phyloP scores from a whole-genome alignment of 2,888 invertebrate species.

The Erebia ligea region DNA sequence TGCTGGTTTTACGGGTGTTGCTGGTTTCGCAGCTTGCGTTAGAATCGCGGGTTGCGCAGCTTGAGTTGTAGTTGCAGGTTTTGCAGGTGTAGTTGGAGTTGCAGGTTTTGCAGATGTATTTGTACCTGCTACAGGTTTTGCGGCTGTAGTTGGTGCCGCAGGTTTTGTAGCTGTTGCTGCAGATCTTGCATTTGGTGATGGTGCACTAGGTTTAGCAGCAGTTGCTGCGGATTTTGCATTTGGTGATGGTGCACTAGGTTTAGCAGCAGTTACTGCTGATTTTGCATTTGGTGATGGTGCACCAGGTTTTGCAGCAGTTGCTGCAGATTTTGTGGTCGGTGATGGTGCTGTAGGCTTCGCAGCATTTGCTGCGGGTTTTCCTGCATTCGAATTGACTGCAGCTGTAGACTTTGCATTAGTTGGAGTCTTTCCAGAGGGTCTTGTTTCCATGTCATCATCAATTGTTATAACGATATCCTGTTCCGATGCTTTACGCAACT shows the following conservation, averaged over 20 bases:
- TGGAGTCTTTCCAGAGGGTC: neutral
- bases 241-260: neutral
- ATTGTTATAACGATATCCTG: neutral
- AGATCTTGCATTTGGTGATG: neutral
- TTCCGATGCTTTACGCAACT: conserved; percentile 11
- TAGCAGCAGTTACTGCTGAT: neutral
- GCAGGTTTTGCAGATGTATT: neutral
- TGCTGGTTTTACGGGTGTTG: neutral
- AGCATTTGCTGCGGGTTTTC: neutral
- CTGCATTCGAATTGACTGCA: neutral
- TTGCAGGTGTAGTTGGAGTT: neutral
- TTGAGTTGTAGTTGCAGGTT: neutral
- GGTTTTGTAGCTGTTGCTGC: neutral
- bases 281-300: neutral
- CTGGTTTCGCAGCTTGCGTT: neutral
- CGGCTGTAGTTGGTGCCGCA: neutral
- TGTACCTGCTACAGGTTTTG: neutral
- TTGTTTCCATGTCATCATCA: neutral
- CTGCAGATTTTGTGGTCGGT: neutral
- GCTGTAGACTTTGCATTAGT: neutral
- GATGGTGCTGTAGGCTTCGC: neutral
- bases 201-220: neutral
- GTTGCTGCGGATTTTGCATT: neutral
- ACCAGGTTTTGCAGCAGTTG: conserved; percentile 1
- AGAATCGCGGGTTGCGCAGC: neutral